A percentile compares a stretch with the other conserved stretches of the same genome.
phyloP scores from a whole-genome alignment of 2,113 vertebrate genomes.

The Esox niger region DNA sequence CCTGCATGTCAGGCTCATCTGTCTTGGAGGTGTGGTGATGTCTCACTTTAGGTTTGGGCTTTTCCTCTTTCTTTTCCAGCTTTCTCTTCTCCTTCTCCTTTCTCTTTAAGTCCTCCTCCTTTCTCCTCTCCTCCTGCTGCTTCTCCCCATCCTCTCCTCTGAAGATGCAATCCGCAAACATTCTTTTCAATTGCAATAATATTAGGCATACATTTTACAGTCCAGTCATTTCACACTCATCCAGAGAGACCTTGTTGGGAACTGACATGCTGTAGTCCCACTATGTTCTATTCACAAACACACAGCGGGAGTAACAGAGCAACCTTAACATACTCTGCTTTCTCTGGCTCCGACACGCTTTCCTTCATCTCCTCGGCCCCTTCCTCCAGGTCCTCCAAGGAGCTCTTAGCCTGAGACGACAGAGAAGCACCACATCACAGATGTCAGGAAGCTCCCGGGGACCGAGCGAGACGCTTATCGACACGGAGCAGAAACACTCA shows the following conservation, averaged over 20 bases:
- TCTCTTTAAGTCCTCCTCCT: conserved; percentile 79
- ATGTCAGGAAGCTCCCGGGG: background rate
- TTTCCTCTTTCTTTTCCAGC: conserved; percentile 79
- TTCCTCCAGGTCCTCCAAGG: conserved; percentile 54
- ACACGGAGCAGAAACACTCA: background rate
- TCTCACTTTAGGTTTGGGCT: conserved; percentile 78
- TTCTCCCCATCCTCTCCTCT: conserved; percentile 71
- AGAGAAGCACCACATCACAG: background rate
- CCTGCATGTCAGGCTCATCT: conserved; percentile 86
- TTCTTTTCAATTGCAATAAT: background rate
- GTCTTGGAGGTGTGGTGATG: conserved; percentile 76
- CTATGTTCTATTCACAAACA: background rate
- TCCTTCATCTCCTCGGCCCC: conserved; percentile 77
- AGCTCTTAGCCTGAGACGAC: conserved; percentile 73
- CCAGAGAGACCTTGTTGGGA: too few relatives aligned
- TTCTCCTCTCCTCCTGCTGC: conserved; percentile 61
- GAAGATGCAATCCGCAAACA: too few relatives aligned
- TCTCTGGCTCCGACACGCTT: conserved; percentile 77
- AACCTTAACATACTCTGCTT: conserved; percentile 78
- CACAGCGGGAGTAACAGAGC: background rate
- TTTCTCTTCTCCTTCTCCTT: too few relatives aligned
- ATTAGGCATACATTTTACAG: too few relatives aligned
- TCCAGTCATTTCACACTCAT: too few relatives aligned
- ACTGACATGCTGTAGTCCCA: too few relatives aligned
- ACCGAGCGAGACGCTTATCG: background rate